Evolutionary conservation across 2,888 invertebrate genomes (phyloP).

Genomic region (Leucophenga montana): DNA sequence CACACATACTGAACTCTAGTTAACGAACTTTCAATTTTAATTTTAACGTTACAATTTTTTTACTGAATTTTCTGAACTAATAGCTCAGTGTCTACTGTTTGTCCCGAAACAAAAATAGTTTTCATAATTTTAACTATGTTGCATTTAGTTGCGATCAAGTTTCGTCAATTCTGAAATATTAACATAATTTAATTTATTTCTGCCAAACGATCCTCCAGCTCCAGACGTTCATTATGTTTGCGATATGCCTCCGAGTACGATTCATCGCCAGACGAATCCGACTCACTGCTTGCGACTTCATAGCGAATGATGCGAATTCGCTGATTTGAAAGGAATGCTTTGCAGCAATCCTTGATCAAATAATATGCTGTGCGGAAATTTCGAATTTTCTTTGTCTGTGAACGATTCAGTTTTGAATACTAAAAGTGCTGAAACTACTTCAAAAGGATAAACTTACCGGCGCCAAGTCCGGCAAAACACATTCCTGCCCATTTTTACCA

Average conservation of each 20-base stretch:
- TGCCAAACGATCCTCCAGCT: background rate
- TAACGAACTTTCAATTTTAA: too few species aligned
- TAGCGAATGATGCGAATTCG: conserved; percentile 49
- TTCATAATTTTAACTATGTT: too few species aligned
- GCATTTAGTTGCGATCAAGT: too few species aligned
- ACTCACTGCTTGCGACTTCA: conserved; percentile 54
- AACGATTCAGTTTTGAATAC: background rate
- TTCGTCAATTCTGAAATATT: too few species aligned
- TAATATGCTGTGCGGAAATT: conserved; percentile 54
- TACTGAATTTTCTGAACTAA: too few species aligned
- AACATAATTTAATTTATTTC: background rate
- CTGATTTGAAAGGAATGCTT: conserved; percentile 52
- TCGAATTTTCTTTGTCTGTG: conserved; percentile 40
- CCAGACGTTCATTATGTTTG: conserved; percentile 18
- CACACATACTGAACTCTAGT: too few species aligned
- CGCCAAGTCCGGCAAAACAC: conserved; percentile 38
- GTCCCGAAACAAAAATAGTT: too few species aligned
- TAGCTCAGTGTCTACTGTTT: too few species aligned
- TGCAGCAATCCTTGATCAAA: conserved; percentile 57
- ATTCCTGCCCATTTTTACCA: conserved; percentile 27
- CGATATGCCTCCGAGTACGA: conserved; percentile 5
- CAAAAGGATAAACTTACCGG: conserved; percentile 42
- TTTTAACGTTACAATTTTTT: too few species aligned
- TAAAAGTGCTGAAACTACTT: background rate
- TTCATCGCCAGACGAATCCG: conserved; percentile 2